Evolutionary conservation across 2,888 invertebrate genomes (phyloP).

Genomic region (Dolomedes plantarius): DNA sequence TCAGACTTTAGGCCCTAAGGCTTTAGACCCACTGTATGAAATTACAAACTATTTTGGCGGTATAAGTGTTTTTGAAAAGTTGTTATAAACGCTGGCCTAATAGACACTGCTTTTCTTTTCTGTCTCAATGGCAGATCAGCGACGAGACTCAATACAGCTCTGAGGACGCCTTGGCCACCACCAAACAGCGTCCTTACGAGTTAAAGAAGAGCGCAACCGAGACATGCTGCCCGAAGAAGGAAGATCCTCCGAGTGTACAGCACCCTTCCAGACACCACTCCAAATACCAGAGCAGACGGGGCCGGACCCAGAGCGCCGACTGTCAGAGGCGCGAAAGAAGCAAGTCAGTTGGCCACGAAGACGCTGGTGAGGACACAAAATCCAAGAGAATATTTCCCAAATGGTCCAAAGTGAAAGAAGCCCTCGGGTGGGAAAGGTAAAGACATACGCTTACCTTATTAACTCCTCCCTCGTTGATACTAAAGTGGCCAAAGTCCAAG

Average conservation of each 20-base stretch:
- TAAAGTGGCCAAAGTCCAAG: no score
- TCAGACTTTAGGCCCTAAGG: no score
- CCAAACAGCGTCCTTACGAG: constrained; percentile 12
- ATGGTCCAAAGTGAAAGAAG: constrained; percentile 93
- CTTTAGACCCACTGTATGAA: no score
- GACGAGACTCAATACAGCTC: constrained; percentile 31
- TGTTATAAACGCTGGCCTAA: no score
- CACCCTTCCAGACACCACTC: constrained; percentile 19
- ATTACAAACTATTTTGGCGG: no score
- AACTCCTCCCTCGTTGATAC: no score
- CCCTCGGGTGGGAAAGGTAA: constrained; percentile 82
- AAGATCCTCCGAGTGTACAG: not conserved
- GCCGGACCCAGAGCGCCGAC: not conserved
- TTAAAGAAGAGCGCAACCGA: constrained; percentile 60
- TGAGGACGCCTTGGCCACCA: constrained; percentile 16
- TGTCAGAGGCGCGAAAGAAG: constrained; percentile 80
- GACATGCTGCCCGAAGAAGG: constrained; percentile 27
- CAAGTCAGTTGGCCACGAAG: constrained; percentile 83
- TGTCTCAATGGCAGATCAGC: constrained; percentile 48
- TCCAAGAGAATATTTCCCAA: constrained; percentile 81
- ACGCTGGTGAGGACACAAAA: constrained; percentile 74
- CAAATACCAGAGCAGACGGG: constrained; percentile 28
- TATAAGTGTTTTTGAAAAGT: no score
- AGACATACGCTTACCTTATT: no score
- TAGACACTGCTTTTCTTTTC: no score